A percentile compares a stretch with the other conserved stretches of the same genome.
These are phyloP conservation scores for Zootermopsis nevadensis DNA, from an alignment of 2,888 invertebrate genomes.

Conservation along the genomic window DNA sequence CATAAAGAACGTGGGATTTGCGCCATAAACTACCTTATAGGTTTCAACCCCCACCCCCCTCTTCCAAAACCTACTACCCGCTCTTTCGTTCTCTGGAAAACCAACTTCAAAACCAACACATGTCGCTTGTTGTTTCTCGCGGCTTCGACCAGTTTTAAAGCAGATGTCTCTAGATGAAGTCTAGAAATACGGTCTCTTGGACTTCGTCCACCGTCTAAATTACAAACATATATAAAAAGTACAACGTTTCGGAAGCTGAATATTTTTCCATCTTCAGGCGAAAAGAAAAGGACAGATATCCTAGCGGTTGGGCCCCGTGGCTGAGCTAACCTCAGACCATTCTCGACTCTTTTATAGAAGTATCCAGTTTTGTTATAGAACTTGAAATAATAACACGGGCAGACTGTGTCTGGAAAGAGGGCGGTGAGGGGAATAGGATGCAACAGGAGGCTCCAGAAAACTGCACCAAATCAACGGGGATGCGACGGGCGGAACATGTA, in stretches of 20 bases:
- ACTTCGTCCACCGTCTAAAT: too few relatives aligned
- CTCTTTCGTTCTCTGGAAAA: neutral
- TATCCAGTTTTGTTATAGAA: too few relatives aligned
- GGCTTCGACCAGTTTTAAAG: neutral
- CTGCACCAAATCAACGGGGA: neutral
- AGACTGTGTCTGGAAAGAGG: neutral
- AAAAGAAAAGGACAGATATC: too few relatives aligned
- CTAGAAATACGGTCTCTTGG: too few relatives aligned
- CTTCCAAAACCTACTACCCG: neutral
- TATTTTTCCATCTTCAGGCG: too few relatives aligned
- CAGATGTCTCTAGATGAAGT: neutral
- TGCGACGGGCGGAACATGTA: neutral
- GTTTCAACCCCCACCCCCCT: neutral
- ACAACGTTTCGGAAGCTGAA: too few relatives aligned
- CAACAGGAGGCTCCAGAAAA: neutral
- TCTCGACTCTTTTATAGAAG: too few relatives aligned
- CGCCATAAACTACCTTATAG: constrained; percentile 1
- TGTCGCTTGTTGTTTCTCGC: neutral
- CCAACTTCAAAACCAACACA: neutral
- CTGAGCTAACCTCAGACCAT: too few relatives aligned
- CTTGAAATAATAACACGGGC: too few relatives aligned
- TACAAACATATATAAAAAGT: too few relatives aligned
- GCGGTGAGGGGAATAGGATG: neutral
- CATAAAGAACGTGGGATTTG: neutral
- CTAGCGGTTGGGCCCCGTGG: too few relatives aligned